A percentile compares a stretch with the other conserved stretches of the same genome.
These are phyloP conservation scores for Plutomurus gul DNA, from an alignment of 1,140 invertebrate species.

Conservation along the genomic window DNA sequence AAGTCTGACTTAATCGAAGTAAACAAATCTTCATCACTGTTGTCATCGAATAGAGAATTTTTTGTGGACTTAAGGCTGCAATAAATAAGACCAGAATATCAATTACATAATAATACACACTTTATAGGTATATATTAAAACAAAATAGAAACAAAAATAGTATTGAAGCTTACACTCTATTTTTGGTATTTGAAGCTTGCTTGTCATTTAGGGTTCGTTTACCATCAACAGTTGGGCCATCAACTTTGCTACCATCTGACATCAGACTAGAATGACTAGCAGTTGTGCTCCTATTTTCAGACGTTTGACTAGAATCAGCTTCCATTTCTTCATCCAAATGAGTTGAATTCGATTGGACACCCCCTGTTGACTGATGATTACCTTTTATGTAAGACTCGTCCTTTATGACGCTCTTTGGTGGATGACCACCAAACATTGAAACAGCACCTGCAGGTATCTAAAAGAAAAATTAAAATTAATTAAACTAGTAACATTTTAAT, in stretches of 20 bases:
- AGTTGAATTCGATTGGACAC: no score
- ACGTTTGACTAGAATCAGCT: neutral
- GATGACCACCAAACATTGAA: neutral
- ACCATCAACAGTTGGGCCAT: neutral
- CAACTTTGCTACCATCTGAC: neutral
- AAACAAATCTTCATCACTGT: slow-evolving; percentile 45
- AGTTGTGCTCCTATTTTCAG: neutral
- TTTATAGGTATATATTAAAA: no score
- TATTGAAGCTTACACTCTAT: neutral
- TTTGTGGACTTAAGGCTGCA: slow-evolving; percentile 1
- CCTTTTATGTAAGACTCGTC: no score
- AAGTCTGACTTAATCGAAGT: neutral
- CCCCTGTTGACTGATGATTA: no score
- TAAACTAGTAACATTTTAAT: neutral
- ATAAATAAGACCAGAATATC: neutral
- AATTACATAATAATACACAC: no score
- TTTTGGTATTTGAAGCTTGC: neutral
- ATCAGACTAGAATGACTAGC: slow-evolving; percentile 38
- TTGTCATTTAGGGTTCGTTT: neutral
- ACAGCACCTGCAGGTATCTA: slow-evolving; percentile 41
- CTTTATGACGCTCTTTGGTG: no score
- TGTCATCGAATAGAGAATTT: slow-evolving; percentile 38
- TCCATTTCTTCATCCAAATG: neutral
- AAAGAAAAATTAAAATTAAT: neutral
- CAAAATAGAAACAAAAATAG: neutral